Evolutionary conservation across 2,888 invertebrate species (phyloP).

Genomic region (Leptogaster cylindrica): DNA sequence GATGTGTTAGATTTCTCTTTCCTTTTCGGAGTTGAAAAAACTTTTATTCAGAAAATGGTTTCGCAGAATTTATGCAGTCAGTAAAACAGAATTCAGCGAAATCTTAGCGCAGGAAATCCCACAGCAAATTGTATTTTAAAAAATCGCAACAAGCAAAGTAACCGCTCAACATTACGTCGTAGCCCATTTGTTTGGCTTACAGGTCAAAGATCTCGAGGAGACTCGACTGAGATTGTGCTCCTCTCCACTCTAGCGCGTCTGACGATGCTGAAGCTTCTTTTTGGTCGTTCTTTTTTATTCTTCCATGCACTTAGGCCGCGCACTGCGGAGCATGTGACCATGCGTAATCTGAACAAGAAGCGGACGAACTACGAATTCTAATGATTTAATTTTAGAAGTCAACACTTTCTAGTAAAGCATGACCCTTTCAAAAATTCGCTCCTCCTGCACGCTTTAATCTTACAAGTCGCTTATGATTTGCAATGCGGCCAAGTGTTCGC

Average conservation of each 20-base stretch:
- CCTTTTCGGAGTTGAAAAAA: no score
- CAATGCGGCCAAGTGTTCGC: background rate
- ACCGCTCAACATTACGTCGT: conserved; percentile 5
- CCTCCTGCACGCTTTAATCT: conserved; percentile 1
- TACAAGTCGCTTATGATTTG: background rate
- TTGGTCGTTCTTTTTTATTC: no score
- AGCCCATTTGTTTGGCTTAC: conserved; percentile 24
- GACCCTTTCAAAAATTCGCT: background rate
- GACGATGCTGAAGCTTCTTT: no score
- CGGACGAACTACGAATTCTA: no score
- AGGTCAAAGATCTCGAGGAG: conserved; percentile 35
- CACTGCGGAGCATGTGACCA: no score
- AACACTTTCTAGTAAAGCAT: conserved; percentile 32
- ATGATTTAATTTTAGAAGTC: conserved; percentile 39
- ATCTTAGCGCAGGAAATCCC: background rate
- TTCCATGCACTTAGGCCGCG: no score
- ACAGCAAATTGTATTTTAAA: background rate
- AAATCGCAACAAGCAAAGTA: conserved; percentile 1
- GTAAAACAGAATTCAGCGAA: no score
- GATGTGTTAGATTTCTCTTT: no score
- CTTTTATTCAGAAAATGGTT: no score
- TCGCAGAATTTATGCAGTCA: no score
- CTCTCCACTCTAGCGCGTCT: no score
- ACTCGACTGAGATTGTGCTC: conserved; percentile 4
- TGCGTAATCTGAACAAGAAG: no score